Base-by-base conservation (phyloP, 2,797 vertebrate species). In the Emys orbicularis region DNA sequence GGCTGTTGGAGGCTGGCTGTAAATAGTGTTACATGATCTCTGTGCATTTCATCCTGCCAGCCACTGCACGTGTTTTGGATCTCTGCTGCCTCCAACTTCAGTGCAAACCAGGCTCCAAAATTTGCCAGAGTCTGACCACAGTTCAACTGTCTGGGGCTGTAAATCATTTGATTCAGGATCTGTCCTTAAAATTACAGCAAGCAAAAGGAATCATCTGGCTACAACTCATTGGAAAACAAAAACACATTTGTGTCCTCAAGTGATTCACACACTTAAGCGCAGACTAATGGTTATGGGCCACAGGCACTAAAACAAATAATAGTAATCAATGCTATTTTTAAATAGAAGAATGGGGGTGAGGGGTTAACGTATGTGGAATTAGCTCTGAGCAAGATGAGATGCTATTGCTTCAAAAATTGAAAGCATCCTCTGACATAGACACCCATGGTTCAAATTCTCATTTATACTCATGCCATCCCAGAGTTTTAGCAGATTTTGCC, bases 311-410 rank as follows among this genome's bases (percentile, higher is more conserved):
- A 90, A 88, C 88, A 97, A 97, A 96, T 95, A 95, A 97, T 81
- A 96, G 95, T 95, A 97, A 97, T 95, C 95, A 91, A 93, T 92
- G 97, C 96, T 96, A 97, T 98, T 97, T 97, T 95, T 97, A 97
- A 97, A 97, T 89, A 92, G 95, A 95, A 95, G 94, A 96, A 95
- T 89, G 92, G 96, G 95, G 95, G 95, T 92, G 93, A 95, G 92
- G 92, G 96, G 96, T 96, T 97, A 96, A 97, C 96, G 96, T 95
- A 97, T 97, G 97, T 96, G 96, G 97, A 97, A 97, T 97, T 97
- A 97, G 96, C 96, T 95, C 95, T 86, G 91, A 95, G 96, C 97
- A 97, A 97, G 97, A 96, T 65, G 97, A 96, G 97, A 97, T 95
- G 96, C 96, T 96, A 95, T 94, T 92, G 95, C 96, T 86, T 95